Conservation (phyloP, 2,113 vertebrate genomes). For the Apistogramma diplotaenia region DNA sequence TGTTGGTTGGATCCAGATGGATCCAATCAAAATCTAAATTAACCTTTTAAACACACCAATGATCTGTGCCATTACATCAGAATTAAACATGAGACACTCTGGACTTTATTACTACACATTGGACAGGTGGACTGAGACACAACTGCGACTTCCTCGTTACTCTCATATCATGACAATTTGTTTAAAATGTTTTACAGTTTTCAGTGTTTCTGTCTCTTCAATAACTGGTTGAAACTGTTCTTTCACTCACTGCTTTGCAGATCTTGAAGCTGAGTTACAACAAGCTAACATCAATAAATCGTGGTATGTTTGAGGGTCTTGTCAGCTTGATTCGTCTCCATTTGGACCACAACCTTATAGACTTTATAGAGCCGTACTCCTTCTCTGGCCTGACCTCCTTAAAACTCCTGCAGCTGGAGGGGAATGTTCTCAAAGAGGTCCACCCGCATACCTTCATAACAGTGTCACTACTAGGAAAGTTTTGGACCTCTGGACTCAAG, state of each 20-base stretch:
- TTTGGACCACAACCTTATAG: conserved; percentile 79
- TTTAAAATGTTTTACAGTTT: background rate
- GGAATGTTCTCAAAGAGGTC: conserved; percentile 76
- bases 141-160: background rate
- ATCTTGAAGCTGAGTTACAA: conserved; percentile 83
- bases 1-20: conserved; percentile 15
- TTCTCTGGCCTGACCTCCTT: conserved; percentile 77
- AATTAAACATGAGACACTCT: background rate
- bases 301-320: conserved; percentile 73
- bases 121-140: background rate
- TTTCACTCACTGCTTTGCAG: conserved; percentile 43
- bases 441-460: conserved; percentile 82
- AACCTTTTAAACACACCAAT: background rate
- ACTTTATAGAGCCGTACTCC: conserved; percentile 78
- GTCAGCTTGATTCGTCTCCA: conserved; percentile 74
- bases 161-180: background rate
- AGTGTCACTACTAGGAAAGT: conserved; percentile 74
- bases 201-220: background rate
- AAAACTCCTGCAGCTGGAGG: conserved; percentile 79
- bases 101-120: background rate
- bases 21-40: background rate
- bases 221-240: background rate
- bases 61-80: background rate
- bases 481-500: conserved; percentile 78
- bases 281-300: conserved; percentile 72